Percentiles rank a stretch among this genome's conserved stretches.
These are phyloP conservation scores for Leucoptera coffeella DNA, from an alignment of 2,888 invertebrate genomes.

Conservation along the genomic window DNA sequence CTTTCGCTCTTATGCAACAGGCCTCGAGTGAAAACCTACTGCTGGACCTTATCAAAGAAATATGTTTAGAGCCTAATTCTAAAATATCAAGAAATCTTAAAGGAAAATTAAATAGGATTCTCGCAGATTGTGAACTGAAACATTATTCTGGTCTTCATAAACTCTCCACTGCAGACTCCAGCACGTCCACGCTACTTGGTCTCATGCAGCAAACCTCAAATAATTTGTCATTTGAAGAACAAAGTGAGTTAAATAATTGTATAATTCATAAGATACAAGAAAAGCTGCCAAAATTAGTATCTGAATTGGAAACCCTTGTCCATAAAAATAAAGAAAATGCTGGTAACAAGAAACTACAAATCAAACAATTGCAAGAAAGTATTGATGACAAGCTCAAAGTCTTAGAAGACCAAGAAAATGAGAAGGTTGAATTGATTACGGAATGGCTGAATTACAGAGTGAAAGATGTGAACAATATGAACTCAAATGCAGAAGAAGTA, in stretches of 20 bases:
- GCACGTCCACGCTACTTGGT: conserved; percentile 34
- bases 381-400: conserved; percentile 25
- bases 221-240: conserved; percentile 35
- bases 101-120: conserved; percentile 30
- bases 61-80: conserved; percentile 17
- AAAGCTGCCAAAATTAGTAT: conserved; percentile 21
- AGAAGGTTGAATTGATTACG: conserved; percentile 37
- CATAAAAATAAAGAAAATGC: conserved; percentile 8
- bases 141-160: conserved; percentile 34
- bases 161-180: conserved; percentile 28
- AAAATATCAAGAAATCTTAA: conserved; percentile 20
- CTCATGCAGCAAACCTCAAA: conserved; percentile 23
- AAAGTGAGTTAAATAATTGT: conserved; percentile 31
- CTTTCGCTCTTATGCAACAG: too few relatives aligned
- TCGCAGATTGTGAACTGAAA: conserved; percentile 30
- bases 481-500: conserved; percentile 23
- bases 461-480: conserved; percentile 21
- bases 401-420: conserved; percentile 29
- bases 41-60: conserved; percentile 27
- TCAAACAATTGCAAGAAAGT: conserved; percentile 22
- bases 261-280: conserved; percentile 26
- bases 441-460: conserved; percentile 36
- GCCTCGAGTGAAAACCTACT: conserved; percentile 31
- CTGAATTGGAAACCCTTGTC: conserved; percentile 21
- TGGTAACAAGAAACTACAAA: conserved; percentile 14